phyloP scores from a whole-genome alignment of 2,888 invertebrate genomes.

The Holacanthella duospinosa region DNA sequence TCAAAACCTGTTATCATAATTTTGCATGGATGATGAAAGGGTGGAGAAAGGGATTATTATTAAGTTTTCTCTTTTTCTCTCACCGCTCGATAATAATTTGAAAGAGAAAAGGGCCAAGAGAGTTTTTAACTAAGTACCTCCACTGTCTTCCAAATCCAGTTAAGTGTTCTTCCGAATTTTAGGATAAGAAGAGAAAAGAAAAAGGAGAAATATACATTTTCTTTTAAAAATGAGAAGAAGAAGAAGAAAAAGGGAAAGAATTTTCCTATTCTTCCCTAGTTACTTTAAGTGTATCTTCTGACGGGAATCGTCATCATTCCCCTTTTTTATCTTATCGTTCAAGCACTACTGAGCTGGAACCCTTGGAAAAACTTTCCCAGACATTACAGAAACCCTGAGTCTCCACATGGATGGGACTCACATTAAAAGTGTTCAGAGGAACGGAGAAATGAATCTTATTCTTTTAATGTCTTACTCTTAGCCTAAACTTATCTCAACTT shows the following conservation, averaged over 20 bases:
- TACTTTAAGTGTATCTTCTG: background rate
- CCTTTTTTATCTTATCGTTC: background rate
- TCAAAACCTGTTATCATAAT: too few relatives aligned
- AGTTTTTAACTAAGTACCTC: background rate
- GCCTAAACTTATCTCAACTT: background rate
- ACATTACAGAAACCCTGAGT: background rate
- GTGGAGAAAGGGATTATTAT: background rate
- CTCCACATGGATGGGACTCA: background rate
- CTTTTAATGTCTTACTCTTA: background rate
- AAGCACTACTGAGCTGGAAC: too few relatives aligned
- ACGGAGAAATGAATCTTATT: background rate
- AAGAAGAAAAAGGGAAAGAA: background rate
- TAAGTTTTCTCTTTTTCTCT: background rate
- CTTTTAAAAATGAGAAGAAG: background rate
- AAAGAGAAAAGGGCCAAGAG: background rate
- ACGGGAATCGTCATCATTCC: too few relatives aligned
- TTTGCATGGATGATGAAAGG: background rate
- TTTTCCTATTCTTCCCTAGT: background rate
- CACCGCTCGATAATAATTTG: background rate
- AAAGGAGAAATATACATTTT: background rate
- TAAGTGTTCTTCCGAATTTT: background rate
- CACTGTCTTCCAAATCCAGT: background rate
- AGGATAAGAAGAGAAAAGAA: background rate
- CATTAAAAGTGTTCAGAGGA: background rate
- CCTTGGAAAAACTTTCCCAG: background rate